phyloP scores from a whole-genome alignment of 2,797 vertebrate species.

The Oophaga sylvatica region DNA sequence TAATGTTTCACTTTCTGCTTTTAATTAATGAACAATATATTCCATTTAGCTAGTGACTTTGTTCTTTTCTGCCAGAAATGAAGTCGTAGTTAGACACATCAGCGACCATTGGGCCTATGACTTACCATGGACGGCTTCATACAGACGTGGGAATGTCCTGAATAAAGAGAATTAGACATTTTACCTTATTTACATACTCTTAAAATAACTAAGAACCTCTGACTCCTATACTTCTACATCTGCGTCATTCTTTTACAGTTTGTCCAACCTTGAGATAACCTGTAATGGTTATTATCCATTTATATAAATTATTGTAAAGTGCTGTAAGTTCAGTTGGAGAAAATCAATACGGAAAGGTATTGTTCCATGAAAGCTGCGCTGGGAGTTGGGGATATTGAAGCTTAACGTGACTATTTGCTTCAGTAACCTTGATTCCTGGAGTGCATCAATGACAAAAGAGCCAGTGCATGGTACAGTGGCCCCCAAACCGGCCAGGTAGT shows the following conservation, averaged over 20 bases:
- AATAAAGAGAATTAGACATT: background rate
- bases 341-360: slow-evolving; percentile 2
- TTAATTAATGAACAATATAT: too few species aligned
- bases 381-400: slow-evolving; percentile 10
- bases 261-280: slow-evolving; percentile 24
- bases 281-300: slow-evolving; percentile 11
- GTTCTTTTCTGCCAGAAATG: too few species aligned
- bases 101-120: background rate
- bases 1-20: too few species aligned
- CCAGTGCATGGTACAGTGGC: background rate
- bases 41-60: too few species aligned
- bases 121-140: background rate
- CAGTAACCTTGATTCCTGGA: slow-evolving; percentile 20
- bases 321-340: slow-evolving; percentile 15
- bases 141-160: background rate
- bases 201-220: background rate
- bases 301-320: slow-evolving; percentile 26
- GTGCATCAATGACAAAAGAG: slow-evolving; percentile 4
- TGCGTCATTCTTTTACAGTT: background rate
- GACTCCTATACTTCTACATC: background rate
- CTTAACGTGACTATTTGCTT: slow-evolving; percentile 1
- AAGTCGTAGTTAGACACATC: background rate
- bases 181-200: background rate
- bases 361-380: background rate
- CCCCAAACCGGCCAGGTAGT: background rate